Evolutionary conservation across 2,113 vertebrate species (phyloP).

Genomic region (Apteryx owenii): DNA sequence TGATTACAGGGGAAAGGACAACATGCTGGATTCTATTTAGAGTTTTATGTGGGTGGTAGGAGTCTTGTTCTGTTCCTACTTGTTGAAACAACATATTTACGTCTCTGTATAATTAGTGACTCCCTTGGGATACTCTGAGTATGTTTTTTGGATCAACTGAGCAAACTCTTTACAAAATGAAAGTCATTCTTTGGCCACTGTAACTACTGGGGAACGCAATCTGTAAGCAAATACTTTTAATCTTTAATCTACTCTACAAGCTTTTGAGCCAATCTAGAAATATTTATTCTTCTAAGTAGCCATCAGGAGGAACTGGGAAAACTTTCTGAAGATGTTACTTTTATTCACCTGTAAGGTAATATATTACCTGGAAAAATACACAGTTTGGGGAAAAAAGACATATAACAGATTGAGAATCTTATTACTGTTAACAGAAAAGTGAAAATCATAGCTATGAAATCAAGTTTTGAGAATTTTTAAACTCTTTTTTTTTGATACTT

Average conservation of each 20-base stretch:
- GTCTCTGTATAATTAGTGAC: background rate
- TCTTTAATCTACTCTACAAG: background rate
- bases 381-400: rapidly evolving
- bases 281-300: background rate
- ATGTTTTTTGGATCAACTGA: conserved; percentile 5
- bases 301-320: background rate
- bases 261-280: background rate
- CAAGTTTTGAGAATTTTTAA: background rate
- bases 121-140: background rate
- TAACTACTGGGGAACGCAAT: background rate
- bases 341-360: background rate
- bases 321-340: background rate
- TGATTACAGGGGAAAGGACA: background rate
- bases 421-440: background rate
- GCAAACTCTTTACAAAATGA: background rate
- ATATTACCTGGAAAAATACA: background rate
- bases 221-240: background rate
- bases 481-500: background rate
- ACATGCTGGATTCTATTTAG: background rate
- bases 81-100: conserved; percentile 47
- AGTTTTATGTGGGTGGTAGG: background rate
- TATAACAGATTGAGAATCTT: background rate
- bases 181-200: background rate
- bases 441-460: background rate
- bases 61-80: background rate